These are phyloP conservation scores for Onychomys arenicola DNA, from an alignment of 2,797 vertebrate genomes.

Conservation along the genomic window DNA sequence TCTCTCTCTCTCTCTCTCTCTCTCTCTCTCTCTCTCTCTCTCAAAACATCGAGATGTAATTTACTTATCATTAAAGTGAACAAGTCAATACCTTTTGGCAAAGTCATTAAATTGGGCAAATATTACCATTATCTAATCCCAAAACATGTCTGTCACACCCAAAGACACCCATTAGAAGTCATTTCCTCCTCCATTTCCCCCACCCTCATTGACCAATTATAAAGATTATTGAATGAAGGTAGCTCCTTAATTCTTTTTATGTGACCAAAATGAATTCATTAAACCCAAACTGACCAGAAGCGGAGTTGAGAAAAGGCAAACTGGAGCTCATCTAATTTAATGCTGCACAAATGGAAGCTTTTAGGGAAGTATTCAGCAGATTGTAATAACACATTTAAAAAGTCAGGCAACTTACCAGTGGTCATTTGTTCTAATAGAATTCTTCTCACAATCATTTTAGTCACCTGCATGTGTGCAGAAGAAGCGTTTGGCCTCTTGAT, in stretches of 20 bases:
- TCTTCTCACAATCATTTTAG: background rate
- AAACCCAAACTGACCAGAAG: background rate
- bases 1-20: too few relatives aligned
- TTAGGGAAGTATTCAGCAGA: background rate
- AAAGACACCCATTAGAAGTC: background rate
- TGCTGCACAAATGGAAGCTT: background rate
- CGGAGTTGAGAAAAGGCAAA: background rate
- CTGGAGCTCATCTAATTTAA: background rate
- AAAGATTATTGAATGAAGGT: background rate
- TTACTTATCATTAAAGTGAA: conserved; percentile 26
- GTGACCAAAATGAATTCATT: background rate
- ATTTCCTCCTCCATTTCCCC: background rate
- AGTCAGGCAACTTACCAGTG: background rate
- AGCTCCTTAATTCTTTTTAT: background rate
- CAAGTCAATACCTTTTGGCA: background rate
- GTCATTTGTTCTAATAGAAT: background rate
- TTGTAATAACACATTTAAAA: background rate
- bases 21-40: background rate
- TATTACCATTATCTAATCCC: background rate
- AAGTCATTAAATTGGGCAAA: background rate
- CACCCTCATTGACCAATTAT: background rate
- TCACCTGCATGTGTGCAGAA: background rate
- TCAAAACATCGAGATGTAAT: background rate
- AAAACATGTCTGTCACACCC: background rate
- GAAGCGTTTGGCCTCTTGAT: background rate